Evolutionary conservation across 2,888 invertebrate species (phyloP).

Genomic region (Anaspis maculata): DNA sequence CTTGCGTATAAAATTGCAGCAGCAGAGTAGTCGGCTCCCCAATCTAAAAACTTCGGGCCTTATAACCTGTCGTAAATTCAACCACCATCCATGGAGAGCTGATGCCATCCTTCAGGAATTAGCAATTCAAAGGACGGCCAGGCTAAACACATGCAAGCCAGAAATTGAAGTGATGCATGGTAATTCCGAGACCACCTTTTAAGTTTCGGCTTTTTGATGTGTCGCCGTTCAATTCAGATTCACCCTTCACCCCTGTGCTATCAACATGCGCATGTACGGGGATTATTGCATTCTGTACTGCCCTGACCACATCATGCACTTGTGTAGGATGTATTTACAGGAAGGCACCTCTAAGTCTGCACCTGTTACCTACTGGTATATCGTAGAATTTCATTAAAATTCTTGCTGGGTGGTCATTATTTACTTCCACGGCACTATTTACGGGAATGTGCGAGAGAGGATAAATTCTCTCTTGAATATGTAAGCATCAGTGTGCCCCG

Average conservation of each 20-base stretch:
- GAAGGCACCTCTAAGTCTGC: too few relatives aligned
- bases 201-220: not conserved
- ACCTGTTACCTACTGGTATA: too few relatives aligned
- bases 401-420: constrained; percentile 9
- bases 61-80: too few relatives aligned
- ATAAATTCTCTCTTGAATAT: constrained; percentile 8
- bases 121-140: constrained; percentile 15
- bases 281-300: constrained; percentile 10
- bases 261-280: constrained; percentile 14
- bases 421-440: constrained; percentile 10
- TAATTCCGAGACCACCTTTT: constrained; percentile 8
- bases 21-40: too few relatives aligned
- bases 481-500: constrained; percentile 2
- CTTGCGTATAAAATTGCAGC: too few relatives aligned
- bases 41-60: too few relatives aligned
- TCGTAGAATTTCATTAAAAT: constrained; percentile 10
- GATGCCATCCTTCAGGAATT: too few relatives aligned
- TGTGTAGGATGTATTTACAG: too few relatives aligned
- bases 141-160: constrained; percentile 13
- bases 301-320: too few relatives aligned
- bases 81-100: too few relatives aligned
- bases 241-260: constrained; percentile 1
- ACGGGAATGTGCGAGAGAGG: constrained; percentile 1
- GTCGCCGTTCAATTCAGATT: too few relatives aligned
- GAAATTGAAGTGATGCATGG: constrained; percentile 14